Evolutionary conservation across 1,140 invertebrate genomes (phyloP).

Genomic region (Meloidogyne chitwoodi): DNA sequence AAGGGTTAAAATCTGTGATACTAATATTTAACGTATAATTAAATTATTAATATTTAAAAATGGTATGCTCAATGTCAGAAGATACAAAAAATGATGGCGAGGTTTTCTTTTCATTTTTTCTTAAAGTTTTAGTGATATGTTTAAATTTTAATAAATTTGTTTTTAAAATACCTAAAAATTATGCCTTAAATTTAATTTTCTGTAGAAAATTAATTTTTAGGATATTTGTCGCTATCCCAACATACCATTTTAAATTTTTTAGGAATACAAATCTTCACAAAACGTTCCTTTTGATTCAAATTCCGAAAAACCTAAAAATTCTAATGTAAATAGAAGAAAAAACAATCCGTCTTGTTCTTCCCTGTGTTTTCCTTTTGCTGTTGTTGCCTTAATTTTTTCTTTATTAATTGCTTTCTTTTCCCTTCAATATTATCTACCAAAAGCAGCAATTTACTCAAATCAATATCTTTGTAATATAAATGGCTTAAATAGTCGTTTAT

Average conservation of each 20-base stretch:
- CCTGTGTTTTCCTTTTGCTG: not conserved
- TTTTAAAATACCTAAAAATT: too few species aligned
- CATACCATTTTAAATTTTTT: not conserved
- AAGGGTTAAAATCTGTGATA: not conserved
- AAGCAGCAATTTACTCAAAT: conserved; percentile 5
- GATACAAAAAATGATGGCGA: not conserved
- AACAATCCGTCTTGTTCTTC: not conserved
- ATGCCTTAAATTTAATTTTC: too few species aligned
- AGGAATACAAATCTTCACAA: not conserved
- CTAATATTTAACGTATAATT: too few species aligned
- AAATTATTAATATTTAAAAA: not conserved
- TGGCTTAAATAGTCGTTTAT: not conserved
- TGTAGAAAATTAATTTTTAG: too few species aligned
- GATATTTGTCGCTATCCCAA: too few species aligned
- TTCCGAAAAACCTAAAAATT: not conserved
- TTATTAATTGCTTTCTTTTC: conserved; percentile 23
- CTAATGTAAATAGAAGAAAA: not conserved
- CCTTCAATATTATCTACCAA: conserved; percentile 26
- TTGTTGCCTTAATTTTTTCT: conserved; percentile 9
- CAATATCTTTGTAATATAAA: not conserved
- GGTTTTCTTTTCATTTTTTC: not conserved
- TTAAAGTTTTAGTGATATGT: too few species aligned
- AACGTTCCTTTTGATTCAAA: not conserved
- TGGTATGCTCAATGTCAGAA: not conserved
- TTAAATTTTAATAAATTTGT: too few species aligned